Base-by-base conservation (phyloP, 2,797 vertebrate genomes). In the Remorina albescens region DNA sequence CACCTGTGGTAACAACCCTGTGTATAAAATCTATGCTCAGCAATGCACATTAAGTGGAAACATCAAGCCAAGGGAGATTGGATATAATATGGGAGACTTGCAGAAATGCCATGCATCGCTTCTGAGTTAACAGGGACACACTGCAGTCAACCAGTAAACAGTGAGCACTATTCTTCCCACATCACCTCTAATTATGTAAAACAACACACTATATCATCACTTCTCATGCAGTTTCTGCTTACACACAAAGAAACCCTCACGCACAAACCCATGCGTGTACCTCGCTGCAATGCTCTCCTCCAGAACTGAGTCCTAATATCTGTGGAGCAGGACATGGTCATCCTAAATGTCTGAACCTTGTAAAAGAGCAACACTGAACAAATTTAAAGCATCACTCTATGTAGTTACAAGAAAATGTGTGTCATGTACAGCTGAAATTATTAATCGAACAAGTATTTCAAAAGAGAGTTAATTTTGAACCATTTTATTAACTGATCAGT, bases 241-340 rank as follows among this genome's bases (percentile, higher is more conserved):
- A 70, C 74, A 68, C 77, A 77, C 57, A 85, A 26, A 76, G 53
- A 83, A 62, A 47, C 30, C 50, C 69, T 57, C 64, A 62, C 71
- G 16, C 71, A 81, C 74, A 87, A 71, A 88, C 70, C 73, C 94
- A 95, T 94, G 92, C 94, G 30, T 82, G 86, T 95, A 95, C 95
- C 94, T 95, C 94, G 89, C 88, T 76, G 91, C 10, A 93, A 91
- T 23, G 91, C 91, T 89, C 93, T 93, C 83, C 95, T 94, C 95
- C 95, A 95, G 89, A 96, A 96, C 64, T 84, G 93, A 90, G 93
- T 95, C 88, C 94, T 95, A 82, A 94, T 88, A 88, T 95, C 95
- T 96, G 94, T 80, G 63, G 86, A 87, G 82, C 75, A 92, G 83
- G 80, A 91, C 36, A 89, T 9, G n/a, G 73, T 88, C 78, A 90